Conservation (phyloP, 1,140 invertebrate species). For the Panagrolaimus sp. region DNA sequence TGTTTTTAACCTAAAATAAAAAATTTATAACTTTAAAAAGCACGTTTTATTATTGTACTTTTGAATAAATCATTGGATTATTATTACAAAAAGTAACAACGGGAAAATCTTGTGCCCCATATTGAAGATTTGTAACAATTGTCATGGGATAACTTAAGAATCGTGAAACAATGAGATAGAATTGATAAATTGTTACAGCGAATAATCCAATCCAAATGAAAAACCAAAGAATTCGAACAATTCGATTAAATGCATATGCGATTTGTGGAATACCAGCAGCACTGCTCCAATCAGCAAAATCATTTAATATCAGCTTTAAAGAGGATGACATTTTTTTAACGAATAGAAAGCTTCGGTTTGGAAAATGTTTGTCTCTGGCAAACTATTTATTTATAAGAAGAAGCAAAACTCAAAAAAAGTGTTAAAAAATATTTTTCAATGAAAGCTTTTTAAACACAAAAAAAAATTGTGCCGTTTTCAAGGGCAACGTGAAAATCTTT, state of each 20-base stretch:
- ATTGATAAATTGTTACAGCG: background rate
- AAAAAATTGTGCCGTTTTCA: too few relatives aligned
- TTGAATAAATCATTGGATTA: background rate
- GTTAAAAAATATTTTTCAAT: too few relatives aligned
- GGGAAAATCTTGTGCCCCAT: constrained; percentile 6
- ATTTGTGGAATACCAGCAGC: constrained; percentile 4
- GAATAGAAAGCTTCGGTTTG: too few relatives aligned
- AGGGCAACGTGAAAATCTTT: too few relatives aligned
- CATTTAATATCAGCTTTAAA: background rate
- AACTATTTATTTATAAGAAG: too few relatives aligned
- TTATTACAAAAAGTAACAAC: constrained; percentile 6
- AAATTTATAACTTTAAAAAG: background rate
- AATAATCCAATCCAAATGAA: background rate
- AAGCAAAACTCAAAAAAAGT: too few relatives aligned
- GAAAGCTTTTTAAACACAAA: too few relatives aligned
- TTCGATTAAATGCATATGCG: background rate
- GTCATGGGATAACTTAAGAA: background rate
- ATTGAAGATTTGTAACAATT: background rate
- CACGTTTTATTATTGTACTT: background rate
- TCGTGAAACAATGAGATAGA: background rate
- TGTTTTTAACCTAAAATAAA: background rate
- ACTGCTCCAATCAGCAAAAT: background rate
- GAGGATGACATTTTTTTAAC: background rate
- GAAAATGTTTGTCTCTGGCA: too few relatives aligned
- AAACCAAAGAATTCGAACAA: background rate